These are phyloP conservation scores for Betta splendens DNA, from an alignment of 2,797 vertebrate genomes.

Conservation along the genomic window DNA sequence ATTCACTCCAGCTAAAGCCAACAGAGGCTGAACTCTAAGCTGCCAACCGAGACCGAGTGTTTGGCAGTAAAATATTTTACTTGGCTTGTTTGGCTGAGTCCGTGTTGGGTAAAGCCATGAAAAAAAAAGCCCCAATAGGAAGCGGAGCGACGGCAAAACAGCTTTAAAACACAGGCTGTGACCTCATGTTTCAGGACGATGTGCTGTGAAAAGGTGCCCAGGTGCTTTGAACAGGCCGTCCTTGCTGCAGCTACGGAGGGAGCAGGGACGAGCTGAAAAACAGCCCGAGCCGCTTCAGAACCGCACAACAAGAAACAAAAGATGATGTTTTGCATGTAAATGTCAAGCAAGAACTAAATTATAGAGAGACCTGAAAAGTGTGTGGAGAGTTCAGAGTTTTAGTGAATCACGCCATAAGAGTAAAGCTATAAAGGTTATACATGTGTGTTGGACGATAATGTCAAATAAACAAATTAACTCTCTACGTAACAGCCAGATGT, in stretches of 20 bases:
- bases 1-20: slow-evolving; percentile 6
- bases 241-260: slow-evolving; percentile 24
- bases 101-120: slow-evolving; percentile 26
- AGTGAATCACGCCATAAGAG: slow-evolving; percentile 9
- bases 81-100: slow-evolving; percentile 16
- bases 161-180: slow-evolving; percentile 5
- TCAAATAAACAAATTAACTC: slow-evolving; percentile 33
- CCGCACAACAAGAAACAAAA: neutral
- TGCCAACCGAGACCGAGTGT: neutral
- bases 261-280: slow-evolving; percentile 8
- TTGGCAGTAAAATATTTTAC: slow-evolving; percentile 11
- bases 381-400: neutral
- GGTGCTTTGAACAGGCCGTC: slow-evolving; percentile 16
- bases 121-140: slow-evolving; percentile 36
- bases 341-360: slow-evolving; percentile 2
- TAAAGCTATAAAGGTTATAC: slow-evolving; percentile 21
- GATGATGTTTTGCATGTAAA: slow-evolving; percentile 11
- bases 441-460: slow-evolving; percentile 30
- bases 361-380: neutral
- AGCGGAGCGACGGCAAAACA: slow-evolving; percentile 24
- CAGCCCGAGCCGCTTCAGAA: slow-evolving; percentile 20
- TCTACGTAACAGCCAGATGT: slow-evolving; percentile 18
- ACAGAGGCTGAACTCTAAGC: slow-evolving; percentile 13
- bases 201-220: slow-evolving; percentile 15
- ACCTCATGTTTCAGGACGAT: slow-evolving; percentile 7